Evolutionary conservation across 2,888 invertebrate genomes (phyloP).

Genomic region (Ormyrus thymus): DNA sequence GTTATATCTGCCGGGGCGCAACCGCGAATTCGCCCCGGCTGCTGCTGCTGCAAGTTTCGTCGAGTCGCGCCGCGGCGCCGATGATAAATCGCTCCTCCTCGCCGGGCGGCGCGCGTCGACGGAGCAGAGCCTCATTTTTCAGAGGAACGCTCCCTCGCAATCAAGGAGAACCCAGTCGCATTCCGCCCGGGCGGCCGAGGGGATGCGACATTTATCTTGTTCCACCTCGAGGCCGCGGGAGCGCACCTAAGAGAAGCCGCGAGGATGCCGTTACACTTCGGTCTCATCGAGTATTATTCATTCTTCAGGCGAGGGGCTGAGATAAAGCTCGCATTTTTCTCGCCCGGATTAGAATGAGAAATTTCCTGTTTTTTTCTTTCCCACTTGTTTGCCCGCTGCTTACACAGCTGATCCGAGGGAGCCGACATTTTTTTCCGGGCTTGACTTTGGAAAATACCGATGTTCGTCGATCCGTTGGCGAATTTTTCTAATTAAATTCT

Average conservation of each 20-base stretch:
- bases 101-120: slow-evolving; percentile 37
- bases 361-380: slow-evolving; percentile 6
- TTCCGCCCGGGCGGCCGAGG: slow-evolving; percentile 37
- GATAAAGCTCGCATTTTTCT: slow-evolving; percentile 45
- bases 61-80: slow-evolving; percentile 57
- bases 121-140: slow-evolving; percentile 61
- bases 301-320: slow-evolving; percentile 23
- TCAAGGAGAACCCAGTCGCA: slow-evolving; percentile 56
- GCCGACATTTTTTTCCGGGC: slow-evolving; percentile 3
- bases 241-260: not conserved
- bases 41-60: not conserved
- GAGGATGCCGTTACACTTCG: slow-evolving; percentile 36
- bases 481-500: too few species aligned
- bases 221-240: slow-evolving; percentile 4
- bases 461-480: too few species aligned
- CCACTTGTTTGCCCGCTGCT: not conserved
- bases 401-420: not conserved
- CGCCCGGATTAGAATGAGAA: slow-evolving; percentile 39
- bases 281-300: slow-evolving; percentile 52
- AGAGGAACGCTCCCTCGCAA: slow-evolving; percentile 51
- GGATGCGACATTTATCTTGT: slow-evolving; percentile 49
- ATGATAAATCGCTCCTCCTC: slow-evolving; percentile 63
- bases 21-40: slow-evolving; percentile 47
- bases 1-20: slow-evolving; percentile 6
- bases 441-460: not conserved